Percentiles rank a stretch among this genome's conserved stretches.
These are phyloP conservation scores for Astropecten irregularis DNA, from an alignment of 53 echinoderm and acorn worm species.

Conservation along the genomic window DNA sequence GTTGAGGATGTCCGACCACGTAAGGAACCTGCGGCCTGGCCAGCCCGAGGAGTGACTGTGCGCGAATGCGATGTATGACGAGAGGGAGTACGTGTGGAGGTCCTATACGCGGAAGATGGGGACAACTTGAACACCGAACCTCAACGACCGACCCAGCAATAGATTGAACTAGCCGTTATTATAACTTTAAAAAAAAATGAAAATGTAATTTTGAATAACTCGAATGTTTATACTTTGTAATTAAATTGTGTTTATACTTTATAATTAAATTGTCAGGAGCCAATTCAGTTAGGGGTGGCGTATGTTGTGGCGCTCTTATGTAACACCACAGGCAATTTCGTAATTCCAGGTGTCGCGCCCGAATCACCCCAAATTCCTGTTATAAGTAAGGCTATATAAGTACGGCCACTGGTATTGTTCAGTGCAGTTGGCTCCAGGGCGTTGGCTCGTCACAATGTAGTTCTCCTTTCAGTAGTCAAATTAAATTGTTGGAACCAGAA, in stretches of 20 bases:
- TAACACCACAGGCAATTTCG: no score
- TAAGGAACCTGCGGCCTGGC: not conserved
- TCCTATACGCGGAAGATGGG: not conserved
- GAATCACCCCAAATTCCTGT: no score
- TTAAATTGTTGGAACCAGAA: no score
- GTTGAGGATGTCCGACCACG: not conserved
- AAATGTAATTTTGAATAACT: not conserved
- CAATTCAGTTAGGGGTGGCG: conserved; percentile 8
- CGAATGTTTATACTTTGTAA: not conserved
- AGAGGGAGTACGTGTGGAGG: not conserved
- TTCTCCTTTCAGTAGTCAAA: no score
- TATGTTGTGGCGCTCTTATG: conserved; percentile 13
- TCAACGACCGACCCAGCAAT: not conserved
- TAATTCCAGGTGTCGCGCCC: no score
- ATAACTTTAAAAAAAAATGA: not conserved
- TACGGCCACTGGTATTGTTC: no score
- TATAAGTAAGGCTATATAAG: no score
- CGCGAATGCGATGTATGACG: not conserved
- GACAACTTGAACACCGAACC: not conserved
- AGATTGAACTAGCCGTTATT: not conserved
- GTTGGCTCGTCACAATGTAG: no score
- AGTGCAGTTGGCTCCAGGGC: no score
- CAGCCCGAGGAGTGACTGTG: not conserved
- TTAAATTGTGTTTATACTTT: no score
- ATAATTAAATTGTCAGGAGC: not conserved